Percentiles rank a stretch among this genome's conserved stretches.
Conservation (phyloP, 2,888 invertebrate genomes). For the Linnaemya vulpina region DNA sequence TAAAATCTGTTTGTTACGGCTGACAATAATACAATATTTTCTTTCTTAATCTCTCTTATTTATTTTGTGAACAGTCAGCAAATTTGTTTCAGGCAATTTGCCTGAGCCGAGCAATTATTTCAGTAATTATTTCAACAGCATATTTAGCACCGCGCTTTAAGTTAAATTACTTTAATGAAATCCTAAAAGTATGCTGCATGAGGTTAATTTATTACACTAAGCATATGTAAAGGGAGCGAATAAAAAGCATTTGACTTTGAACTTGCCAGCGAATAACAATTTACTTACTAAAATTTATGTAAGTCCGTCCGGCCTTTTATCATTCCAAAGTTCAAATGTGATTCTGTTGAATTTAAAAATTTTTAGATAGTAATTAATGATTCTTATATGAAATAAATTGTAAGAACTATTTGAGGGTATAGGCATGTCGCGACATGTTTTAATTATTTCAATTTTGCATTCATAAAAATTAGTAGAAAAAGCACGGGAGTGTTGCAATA, state of each 20-base stretch:
- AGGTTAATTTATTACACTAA: background rate
- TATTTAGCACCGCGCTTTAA: conserved; percentile 8
- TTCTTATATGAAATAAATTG: no score
- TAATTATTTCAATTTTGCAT: no score
- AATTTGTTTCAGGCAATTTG: conserved; percentile 3
- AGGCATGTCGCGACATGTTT: no score
- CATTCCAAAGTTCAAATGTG: no score
- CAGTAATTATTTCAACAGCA: background rate
- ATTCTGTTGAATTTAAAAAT: no score
- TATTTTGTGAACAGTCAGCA: background rate
- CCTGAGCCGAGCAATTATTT: background rate
- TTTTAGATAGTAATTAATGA: no score
- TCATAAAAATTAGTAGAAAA: no score
- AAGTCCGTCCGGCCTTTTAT: background rate
- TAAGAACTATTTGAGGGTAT: no score
- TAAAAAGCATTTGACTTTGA: no score
- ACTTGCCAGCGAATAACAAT: no score
- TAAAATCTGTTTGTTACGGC: background rate
- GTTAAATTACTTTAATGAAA: background rate
- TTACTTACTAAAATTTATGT: background rate
- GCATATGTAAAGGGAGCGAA: no score
- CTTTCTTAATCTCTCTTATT: background rate
- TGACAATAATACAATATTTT: background rate
- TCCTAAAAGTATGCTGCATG: background rate
- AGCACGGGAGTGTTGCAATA: no score